phyloP scores from a whole-genome alignment of 2,113 vertebrate genomes.

The Cynocephalus volans region DNA sequence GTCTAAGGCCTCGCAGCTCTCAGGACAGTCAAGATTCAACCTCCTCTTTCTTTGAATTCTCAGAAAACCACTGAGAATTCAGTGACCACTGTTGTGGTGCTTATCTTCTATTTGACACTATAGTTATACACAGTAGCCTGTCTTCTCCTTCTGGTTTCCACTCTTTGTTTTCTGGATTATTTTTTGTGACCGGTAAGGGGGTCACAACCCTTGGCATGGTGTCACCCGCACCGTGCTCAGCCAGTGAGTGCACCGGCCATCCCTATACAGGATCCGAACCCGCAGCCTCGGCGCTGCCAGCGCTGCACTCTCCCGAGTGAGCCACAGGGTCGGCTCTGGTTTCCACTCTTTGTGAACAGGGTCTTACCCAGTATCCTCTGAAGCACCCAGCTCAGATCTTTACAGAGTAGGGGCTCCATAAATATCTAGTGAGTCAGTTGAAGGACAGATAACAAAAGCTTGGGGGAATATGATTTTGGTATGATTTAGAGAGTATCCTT shows the following conservation, averaged over 20 bases:
- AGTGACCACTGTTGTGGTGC: rapidly evolving
- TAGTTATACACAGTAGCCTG: rapidly evolving
- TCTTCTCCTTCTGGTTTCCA: not conserved
- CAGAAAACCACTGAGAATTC: not conserved
- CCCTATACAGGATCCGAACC: no score
- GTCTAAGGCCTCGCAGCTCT: not conserved
- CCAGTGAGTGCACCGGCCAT: no score
- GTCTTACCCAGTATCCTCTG: not conserved
- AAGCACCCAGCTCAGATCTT: not conserved
- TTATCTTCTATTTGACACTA: not conserved
- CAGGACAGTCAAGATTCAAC: not conserved
- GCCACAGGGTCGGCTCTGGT: no score
- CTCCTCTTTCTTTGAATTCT: not conserved
- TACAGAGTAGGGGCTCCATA: not conserved
- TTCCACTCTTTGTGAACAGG: not conserved
- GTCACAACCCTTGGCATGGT: no score
- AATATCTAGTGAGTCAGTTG: not conserved
- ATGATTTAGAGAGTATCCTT: constrained; percentile 28
- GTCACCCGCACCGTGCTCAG: no score
- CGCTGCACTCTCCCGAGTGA: no score
- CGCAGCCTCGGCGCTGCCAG: no score
- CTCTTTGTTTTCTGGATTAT: not conserved
- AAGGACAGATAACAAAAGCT: not conserved
- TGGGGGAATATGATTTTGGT: not conserved
- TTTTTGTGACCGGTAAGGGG: no score